Base-by-base conservation (phyloP, 2,113 vertebrate species). In the Sarotherodon lohbergeri region DNA sequence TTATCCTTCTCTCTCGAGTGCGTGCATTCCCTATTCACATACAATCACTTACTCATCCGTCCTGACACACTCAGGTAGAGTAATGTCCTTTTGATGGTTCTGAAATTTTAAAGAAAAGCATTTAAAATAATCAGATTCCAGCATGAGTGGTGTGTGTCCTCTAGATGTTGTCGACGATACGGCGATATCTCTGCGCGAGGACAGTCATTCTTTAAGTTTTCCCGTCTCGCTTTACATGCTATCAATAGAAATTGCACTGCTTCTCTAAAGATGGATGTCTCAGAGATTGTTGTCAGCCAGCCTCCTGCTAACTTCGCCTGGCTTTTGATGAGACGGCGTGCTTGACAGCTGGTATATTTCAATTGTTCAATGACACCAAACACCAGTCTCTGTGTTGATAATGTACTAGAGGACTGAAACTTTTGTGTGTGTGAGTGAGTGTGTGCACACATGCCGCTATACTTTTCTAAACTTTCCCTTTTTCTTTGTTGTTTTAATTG, bases 151-250 rank as follows among this genome's bases (percentile, higher is more conserved):
- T 90, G 91, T 91, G 92, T 95, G 95, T 97, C 96, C 96, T 97
- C 95, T 96, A 96, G 96, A 96, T 97, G 93, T 93, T 90, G 92
- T 90, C 89, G 6, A 16, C 13, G 95, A 96, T 96, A 95, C 6
- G 17, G 82, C 9, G 84, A 81, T 96, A 95, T 94, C 95, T 93
- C 43, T 32, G 86, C 14, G 84, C 34, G 91, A 90, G 91, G 90
- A 94, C 93, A 95, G 93, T 95, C 93, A 95, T 94, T 92, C 94
- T 95, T 96, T 93, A 93, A 92, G 93, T 95, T 95, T 95, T 93
- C 86, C 92, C 87, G 89, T 94, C 92, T 92, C 88, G 56, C 91
- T 94, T 92, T 94, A 94, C 93, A 92, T 92, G 93, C 93, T 89
- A 92, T 95, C 94, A 94, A 87, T 92, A 89, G 93, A 92, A 92